Percentiles rank a stretch among this genome's conserved stretches.
Evolutionary conservation across 2,113 vertebrate genomes (phyloP).

Genomic region (Chloebia gouldiae): DNA sequence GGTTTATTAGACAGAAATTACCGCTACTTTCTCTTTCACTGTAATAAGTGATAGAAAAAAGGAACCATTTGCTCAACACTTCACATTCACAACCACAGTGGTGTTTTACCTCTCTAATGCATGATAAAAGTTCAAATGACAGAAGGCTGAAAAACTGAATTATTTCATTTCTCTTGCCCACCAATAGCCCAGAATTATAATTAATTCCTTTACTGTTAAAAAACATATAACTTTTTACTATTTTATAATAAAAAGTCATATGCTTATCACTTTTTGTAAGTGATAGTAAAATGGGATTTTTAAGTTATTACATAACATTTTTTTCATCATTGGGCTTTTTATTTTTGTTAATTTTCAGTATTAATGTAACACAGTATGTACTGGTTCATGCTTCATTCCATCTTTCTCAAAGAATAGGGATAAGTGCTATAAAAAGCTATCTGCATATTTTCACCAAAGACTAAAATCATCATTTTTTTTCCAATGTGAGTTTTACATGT

Average conservation of each 20-base stretch:
- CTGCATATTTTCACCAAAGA: neutral
- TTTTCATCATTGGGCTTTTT: fast-evolving
- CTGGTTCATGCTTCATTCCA: neutral
- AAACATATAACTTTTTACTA: neutral
- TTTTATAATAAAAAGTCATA: no score
- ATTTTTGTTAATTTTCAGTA: neutral
- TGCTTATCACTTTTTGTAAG: no score
- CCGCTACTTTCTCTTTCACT: neutral
- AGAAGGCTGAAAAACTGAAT: neutral
- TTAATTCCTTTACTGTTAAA: neutral
- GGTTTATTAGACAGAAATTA: neutral
- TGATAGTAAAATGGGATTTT: no score
- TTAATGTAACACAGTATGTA: neutral
- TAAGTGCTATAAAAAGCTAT: neutral
- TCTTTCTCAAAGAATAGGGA: neutral
- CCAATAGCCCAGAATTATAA: neutral
- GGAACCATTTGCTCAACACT: neutral
- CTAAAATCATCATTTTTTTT: neutral
- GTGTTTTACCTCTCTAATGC: neutral
- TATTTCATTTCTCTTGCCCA: neutral
- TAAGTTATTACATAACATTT: neutral
- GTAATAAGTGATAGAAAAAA: neutral
- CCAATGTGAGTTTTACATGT: neutral
- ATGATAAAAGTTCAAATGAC: neutral
- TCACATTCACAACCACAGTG: neutral